These are phyloP conservation scores for Epinephelus cyanopodus DNA, from an alignment of 2,113 vertebrate species.

Conservation along the genomic window DNA sequence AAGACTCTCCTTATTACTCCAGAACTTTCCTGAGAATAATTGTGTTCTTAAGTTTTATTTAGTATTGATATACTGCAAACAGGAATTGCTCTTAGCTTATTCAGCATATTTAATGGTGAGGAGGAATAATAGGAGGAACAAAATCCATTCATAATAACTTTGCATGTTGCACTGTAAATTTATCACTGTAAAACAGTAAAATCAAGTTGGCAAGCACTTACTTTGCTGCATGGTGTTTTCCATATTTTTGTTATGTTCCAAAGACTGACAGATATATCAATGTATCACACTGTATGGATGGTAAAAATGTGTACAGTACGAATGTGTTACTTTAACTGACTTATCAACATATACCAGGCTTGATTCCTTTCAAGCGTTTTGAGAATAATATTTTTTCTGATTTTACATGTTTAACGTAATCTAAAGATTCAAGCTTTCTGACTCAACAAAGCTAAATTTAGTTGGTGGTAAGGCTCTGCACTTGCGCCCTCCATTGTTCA, in stretches of 20 bases:
- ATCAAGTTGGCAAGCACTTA: too few species aligned
- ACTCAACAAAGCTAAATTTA: background rate
- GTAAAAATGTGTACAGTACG: background rate
- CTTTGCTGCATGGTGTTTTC: background rate
- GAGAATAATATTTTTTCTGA: background rate
- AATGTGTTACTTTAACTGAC: background rate
- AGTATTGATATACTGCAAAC: too few species aligned
- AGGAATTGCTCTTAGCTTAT: background rate
- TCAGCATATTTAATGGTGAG: background rate
- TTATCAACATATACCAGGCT: background rate
- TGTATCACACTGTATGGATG: background rate
- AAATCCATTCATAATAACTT: too few species aligned
- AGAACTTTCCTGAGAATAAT: too few species aligned
- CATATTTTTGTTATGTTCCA: background rate
- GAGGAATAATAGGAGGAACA: too few species aligned
- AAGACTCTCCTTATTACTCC: too few species aligned
- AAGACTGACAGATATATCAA: background rate
- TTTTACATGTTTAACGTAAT: background rate
- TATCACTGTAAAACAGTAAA: background rate
- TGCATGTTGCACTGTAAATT: too few species aligned
- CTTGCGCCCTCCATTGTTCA: background rate
- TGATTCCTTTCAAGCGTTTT: background rate
- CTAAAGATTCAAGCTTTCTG: too few species aligned
- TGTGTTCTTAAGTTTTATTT: too few species aligned
- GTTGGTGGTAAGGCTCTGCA: background rate